These are phyloP conservation scores for Hydrozoanthus gracilis DNA, from an alignment of 92 coral and sea anemone species.

Conservation along the genomic window DNA sequence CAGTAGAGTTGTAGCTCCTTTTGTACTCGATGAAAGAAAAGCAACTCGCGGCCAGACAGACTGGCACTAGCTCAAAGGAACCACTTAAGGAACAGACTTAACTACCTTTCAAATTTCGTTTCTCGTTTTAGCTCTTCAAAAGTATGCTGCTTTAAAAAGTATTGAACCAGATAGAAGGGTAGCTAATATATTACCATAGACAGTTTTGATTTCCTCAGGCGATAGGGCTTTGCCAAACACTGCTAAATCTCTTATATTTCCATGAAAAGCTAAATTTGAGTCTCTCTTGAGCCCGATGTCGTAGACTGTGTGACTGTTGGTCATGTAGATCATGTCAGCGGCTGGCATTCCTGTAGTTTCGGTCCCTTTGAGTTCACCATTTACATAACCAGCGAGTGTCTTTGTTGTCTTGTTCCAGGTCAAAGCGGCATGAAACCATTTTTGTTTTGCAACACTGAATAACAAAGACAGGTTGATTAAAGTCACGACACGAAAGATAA, in stretches of 20 bases:
- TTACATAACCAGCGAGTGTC: neutral
- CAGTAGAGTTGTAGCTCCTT: no score
- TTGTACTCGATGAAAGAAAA: no score
- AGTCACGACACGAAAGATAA: no score
- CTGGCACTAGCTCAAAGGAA: no score
- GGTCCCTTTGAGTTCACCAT: neutral
- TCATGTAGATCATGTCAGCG: neutral
- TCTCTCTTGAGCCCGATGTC: slow-evolving; percentile 18
- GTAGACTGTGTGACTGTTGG: slow-evolving; percentile 2
- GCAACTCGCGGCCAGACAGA: no score
- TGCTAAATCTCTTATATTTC: slow-evolving; percentile 1
- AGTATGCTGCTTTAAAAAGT: no score
- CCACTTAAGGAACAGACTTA: no score
- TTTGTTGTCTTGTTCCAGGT: neutral
- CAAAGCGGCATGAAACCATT: neutral
- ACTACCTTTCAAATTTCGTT: no score
- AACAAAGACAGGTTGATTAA: neutral
- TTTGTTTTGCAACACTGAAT: neutral
- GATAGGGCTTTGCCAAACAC: neutral
- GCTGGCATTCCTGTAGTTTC: neutral
- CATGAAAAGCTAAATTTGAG: neutral
- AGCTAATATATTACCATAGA: neutral
- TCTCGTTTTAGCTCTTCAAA: no score
- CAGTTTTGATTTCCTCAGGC: neutral
- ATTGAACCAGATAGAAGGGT: no score